Evolutionary conservation across 2,797 vertebrate species (phyloP).

Genomic region (Geotria australis): DNA sequence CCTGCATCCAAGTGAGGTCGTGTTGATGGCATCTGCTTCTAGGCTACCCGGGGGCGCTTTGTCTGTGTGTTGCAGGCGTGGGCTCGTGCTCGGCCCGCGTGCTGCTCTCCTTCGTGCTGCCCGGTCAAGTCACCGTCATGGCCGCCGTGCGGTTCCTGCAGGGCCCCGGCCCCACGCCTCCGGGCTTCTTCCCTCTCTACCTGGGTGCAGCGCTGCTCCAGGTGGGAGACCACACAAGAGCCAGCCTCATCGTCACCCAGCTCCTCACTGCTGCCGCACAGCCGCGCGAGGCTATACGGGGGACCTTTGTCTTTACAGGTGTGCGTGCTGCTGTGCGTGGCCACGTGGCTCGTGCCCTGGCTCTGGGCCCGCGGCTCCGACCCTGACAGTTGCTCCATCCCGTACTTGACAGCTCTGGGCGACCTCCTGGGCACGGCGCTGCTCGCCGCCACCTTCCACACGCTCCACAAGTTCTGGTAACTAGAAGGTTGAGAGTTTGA

Average conservation of each 20-base stretch:
- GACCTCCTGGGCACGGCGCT: slow-evolving; percentile 69
- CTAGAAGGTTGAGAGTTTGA: no score
- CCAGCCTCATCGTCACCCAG: not conserved
- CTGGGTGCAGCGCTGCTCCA: slow-evolving; percentile 43
- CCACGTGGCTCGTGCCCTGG: slow-evolving; percentile 45
- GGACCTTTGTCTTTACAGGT: no score
- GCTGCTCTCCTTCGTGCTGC: slow-evolving; percentile 49
- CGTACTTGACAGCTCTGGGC: slow-evolving; percentile 73
- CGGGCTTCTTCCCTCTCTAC: slow-evolving; percentile 35
- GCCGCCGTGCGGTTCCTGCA: slow-evolving; percentile 44
- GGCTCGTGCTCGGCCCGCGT: slow-evolving; percentile 66
- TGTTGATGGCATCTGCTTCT: not conserved
- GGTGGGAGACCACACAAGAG: slow-evolving; percentile 19
- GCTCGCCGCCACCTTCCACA: slow-evolving; percentile 37
- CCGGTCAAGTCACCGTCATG: slow-evolving; percentile 61
- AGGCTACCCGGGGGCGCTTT: not conserved
- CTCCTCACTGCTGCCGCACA: no score
- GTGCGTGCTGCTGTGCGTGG: slow-evolving; percentile 41
- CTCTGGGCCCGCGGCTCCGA: slow-evolving; percentile 56
- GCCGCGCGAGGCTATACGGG: no score
- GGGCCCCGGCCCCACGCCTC: slow-evolving; percentile 20
- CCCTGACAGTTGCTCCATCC: slow-evolving; percentile 80
- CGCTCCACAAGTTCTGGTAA: slow-evolving; percentile 10
- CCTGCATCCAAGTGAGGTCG: slow-evolving; percentile 1
- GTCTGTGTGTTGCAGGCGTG: slow-evolving; percentile 19